Percentiles rank a stretch among this genome's conserved stretches.
These are phyloP conservation scores for Dinomys branickii DNA, from an alignment of 2,113 vertebrate species.

Conservation along the genomic window DNA sequence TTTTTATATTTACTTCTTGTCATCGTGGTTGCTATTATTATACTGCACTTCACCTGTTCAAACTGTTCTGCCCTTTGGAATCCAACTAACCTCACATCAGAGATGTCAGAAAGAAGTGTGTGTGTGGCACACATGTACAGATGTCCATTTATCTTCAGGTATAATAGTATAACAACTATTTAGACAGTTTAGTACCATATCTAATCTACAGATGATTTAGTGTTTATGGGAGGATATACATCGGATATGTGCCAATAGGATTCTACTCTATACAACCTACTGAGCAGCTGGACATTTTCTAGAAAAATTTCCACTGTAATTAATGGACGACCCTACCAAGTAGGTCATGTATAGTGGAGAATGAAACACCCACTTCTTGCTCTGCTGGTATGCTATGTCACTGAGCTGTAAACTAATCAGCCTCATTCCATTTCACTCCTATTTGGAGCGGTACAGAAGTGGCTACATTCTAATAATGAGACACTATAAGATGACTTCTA, in stretches of 20 bases:
- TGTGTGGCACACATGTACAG: not conserved
- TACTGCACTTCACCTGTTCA: not conserved
- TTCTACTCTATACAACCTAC: not conserved
- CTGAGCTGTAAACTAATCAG: not conserved
- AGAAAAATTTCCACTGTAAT: not conserved
- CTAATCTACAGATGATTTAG: not conserved
- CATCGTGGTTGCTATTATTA: not conserved
- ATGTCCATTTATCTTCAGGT: not conserved
- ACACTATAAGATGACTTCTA: no score
- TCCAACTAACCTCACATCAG: not conserved
- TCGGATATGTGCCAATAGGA: no score
- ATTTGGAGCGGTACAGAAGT: not conserved
- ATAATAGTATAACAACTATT: not conserved
- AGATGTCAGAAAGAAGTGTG: not conserved
- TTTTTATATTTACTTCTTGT: not conserved
- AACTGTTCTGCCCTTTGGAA: not conserved
- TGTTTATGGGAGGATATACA: not conserved
- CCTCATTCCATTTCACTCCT: not conserved
- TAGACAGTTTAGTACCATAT: not conserved
- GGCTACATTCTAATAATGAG: not conserved
- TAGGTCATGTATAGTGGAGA: not conserved
- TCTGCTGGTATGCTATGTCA: not conserved
- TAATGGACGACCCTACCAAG: not conserved
- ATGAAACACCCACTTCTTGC: not conserved
- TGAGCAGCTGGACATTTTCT: not conserved